Evolutionary conservation across 2,113 vertebrate genomes (phyloP).

Genomic region (Vicugna pacos): DNA sequence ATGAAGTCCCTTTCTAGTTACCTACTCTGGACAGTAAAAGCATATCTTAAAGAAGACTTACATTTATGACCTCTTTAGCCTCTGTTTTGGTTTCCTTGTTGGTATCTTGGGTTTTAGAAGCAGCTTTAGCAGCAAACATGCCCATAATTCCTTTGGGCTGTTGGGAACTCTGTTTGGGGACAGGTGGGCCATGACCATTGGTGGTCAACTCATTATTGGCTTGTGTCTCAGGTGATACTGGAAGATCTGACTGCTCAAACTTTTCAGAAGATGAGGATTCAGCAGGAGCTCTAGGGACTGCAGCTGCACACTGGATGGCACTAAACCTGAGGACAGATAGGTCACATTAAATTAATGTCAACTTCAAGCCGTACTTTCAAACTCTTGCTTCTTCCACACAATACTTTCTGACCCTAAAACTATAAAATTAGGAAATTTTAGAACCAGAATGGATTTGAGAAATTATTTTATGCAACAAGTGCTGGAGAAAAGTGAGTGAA

Average conservation of each 20-base stretch:
- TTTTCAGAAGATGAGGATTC: slow-evolving; percentile 83
- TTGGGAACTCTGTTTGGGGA: slow-evolving; percentile 85
- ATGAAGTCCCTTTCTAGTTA: neutral
- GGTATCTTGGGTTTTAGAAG: slow-evolving; percentile 86
- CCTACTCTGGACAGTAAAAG: neutral
- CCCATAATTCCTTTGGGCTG: slow-evolving; percentile 95
- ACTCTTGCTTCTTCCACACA: neutral
- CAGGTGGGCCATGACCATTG: slow-evolving; percentile 84
- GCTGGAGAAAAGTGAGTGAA: neutral
- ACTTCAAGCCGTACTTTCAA: neutral
- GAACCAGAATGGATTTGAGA: slow-evolving; percentile 32
- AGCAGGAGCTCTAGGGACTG: slow-evolving; percentile 84
- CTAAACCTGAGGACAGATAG: slow-evolving; percentile 89
- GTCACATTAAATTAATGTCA: neutral
- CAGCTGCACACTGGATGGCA: slow-evolving; percentile 91
- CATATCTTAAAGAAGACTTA: slow-evolving; percentile 80
- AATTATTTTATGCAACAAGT: neutral
- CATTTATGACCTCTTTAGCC: slow-evolving; percentile 86
- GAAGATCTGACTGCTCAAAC: slow-evolving; percentile 26
- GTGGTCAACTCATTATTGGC: neutral
- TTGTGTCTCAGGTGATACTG: neutral
- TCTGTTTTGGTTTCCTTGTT: slow-evolving; percentile 90
- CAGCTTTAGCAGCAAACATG: slow-evolving; percentile 91
- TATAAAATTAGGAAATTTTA: slow-evolving; percentile 50
- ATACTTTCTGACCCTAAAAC: neutral